phyloP scores from a whole-genome alignment of 2,888 invertebrate species.

The Acrobasis suavella region DNA sequence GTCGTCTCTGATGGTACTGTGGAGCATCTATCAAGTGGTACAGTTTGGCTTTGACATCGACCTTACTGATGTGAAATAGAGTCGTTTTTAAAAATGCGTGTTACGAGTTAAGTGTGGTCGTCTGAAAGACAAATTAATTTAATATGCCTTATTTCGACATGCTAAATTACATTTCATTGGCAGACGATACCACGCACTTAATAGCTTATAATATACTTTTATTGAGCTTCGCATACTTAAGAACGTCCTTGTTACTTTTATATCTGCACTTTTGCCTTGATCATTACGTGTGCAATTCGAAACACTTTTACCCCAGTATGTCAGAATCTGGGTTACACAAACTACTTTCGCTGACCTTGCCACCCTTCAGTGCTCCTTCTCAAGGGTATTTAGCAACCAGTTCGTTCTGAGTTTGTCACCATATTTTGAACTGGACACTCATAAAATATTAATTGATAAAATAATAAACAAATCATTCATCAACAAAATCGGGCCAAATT shows the following conservation, averaged over 20 bases:
- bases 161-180: conserved; percentile 1
- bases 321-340: conserved; percentile 13
- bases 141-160: neutral
- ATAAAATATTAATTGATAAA: neutral
- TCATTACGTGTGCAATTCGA: conserved; percentile 16
- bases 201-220: conserved; percentile 9
- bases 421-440: neutral
- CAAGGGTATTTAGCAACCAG: conserved; percentile 12
- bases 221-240: conserved; percentile 11
- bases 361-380: conserved; percentile 3
- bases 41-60: too few relatives aligned
- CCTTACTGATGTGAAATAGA: too few relatives aligned
- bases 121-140: conserved; percentile 4
- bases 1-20: neutral
- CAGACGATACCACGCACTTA: conserved; percentile 4
- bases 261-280: conserved; percentile 14
- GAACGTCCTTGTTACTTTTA: conserved; percentile 17
- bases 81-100: too few relatives aligned
- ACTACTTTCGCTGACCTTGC: conserved; percentile 21
- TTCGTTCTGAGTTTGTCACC: neutral
- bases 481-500: too few relatives aligned
- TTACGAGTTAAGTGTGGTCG: too few relatives aligned
- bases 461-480: too few relatives aligned
- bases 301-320: conserved; percentile 18
- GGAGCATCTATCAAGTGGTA: too few relatives aligned